phyloP scores from a whole-genome alignment of 2,888 invertebrate genomes.

The Mesorhabditis belari region DNA sequence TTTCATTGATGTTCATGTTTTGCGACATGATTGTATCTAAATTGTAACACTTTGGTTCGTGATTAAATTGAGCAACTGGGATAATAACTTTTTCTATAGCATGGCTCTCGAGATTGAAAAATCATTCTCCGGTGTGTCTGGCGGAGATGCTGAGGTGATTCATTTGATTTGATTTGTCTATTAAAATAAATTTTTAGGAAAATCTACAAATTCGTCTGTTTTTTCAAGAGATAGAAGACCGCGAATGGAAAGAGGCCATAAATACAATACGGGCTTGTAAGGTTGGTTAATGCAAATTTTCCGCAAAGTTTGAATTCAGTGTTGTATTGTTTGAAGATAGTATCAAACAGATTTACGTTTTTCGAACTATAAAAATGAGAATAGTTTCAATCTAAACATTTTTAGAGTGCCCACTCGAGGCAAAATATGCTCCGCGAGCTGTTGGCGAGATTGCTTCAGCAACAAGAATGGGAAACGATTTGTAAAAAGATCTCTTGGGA shows the following conservation, averaged over 20 bases:
- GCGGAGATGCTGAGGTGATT: too few species aligned
- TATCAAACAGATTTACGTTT: background rate
- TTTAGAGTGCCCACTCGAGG: background rate
- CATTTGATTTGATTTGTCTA: too few species aligned
- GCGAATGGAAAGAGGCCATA: background rate
- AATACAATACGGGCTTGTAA: background rate
- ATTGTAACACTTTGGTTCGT: too few species aligned
- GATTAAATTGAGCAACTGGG: too few species aligned
- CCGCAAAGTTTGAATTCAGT: background rate
- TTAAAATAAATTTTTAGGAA: too few species aligned
- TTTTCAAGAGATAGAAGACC: background rate
- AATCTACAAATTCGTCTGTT: background rate
- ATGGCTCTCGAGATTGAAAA: too few species aligned
- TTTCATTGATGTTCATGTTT: too few species aligned
- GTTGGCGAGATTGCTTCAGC: background rate
- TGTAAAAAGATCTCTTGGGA: background rate
- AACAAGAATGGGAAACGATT: background rate
- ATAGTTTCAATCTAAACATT: background rate
- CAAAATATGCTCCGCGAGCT: background rate
- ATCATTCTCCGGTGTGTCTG: too few species aligned
- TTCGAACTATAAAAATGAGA: background rate
- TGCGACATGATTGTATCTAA: too few species aligned
- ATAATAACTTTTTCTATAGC: too few species aligned
- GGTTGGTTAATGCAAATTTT: background rate
- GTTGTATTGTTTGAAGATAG: background rate